Base-by-base conservation (phyloP, 2,113 vertebrate genomes). In the Dasypus novemcinctus region DNA sequence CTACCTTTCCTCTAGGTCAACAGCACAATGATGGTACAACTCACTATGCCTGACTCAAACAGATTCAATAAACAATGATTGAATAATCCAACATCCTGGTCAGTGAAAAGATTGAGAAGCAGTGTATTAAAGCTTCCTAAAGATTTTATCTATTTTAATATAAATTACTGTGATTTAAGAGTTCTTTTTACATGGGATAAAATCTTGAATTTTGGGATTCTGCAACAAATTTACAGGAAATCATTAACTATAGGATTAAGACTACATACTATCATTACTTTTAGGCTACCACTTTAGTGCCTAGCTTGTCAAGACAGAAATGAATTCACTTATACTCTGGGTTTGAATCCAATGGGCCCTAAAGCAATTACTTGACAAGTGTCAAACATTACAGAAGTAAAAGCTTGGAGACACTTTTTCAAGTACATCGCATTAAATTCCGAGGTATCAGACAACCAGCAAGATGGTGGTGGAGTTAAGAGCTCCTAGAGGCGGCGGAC, bases 101-200 rank as follows among this genome's bases (percentile, higher is more conserved):
- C 25, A 92, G 20, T 41, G 13, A 31, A 31, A 91, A 86, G 18
- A 9, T 71, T 71, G 7, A 87, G 27, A 89, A 91, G 64, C 23
- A 93, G n/a, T 17, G 86, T 92, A 92, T 33, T 66, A 90, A 90
- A 59, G 21, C 33, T 54, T 89, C 46, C 72, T 46, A n/a, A 63
- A 31, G 63, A 63, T 54, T 3, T 31, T 54, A 43, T 63, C 33
- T 94, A 29, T 59, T 94, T 83, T 74, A 84, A 15, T 81, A n/a
- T 74, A 81, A 72, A 57, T 92, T 95, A 87, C 14, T 31, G 7
- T 86, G 12, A 88, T 79, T 43, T 92, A 71, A 90, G 27, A 80
- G 66, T 1, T 72, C 90, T 59, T 81, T 33, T 20, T 87, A 9
- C 36, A 83, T 15, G 9, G 21, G 41, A 86, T 33, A 69, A 17